Evolutionary conservation across 2,113 vertebrate species (phyloP).

Genomic region (Axis porcinus): DNA sequence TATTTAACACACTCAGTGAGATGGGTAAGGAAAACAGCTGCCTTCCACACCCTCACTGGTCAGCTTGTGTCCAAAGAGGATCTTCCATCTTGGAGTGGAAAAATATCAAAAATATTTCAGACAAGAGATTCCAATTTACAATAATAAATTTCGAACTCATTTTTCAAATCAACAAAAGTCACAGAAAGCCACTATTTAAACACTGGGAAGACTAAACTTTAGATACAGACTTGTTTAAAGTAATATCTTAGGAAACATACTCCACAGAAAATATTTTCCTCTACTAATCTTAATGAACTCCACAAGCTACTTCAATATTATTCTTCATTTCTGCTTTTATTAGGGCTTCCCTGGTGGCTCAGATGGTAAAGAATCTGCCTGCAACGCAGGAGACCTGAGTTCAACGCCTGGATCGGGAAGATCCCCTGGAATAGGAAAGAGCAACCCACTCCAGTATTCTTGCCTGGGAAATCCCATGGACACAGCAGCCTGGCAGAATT

Average conservation of each 20-base stretch:
- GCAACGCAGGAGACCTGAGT: accelerated
- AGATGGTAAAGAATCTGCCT: not conserved
- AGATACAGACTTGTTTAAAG: not conserved
- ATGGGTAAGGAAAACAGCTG: not conserved
- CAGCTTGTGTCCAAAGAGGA: not conserved
- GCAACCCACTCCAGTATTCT: not conserved
- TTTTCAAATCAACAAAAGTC: not conserved
- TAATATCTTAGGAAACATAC: not conserved
- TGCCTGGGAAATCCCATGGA: not conserved
- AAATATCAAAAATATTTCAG: not conserved
- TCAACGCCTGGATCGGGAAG: not conserved
- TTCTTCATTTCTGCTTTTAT: not conserved
- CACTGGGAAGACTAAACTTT: not conserved
- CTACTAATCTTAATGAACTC: not conserved
- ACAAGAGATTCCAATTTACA: not conserved
- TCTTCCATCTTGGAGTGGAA: not conserved
- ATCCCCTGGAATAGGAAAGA: not conserved
- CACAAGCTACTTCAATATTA: not conserved
- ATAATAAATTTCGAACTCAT: not conserved
- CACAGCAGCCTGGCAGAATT: not conserved
- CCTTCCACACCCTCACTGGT: not conserved
- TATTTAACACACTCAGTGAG: not conserved
- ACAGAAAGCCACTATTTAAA: not conserved
- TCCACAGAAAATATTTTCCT: not conserved
- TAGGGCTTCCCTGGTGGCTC: not conserved